Conservation (phyloP, 92 coral and sea anemone genomes). For the Metridium senile region DNA sequence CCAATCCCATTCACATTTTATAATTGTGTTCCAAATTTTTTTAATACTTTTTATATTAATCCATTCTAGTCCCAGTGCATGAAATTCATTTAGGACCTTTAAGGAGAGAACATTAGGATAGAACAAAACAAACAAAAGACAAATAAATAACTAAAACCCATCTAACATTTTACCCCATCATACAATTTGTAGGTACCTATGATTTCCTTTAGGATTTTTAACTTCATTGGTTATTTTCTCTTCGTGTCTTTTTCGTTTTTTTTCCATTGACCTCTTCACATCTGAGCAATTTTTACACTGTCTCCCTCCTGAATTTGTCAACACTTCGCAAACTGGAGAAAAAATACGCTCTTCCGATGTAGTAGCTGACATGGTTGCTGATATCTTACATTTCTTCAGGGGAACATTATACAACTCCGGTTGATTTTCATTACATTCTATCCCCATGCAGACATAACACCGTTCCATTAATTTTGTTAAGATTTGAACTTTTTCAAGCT, state of each 20-base stretch:
- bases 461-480: background rate
- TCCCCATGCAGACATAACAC: background rate
- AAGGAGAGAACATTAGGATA: background rate
- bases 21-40: too few relatives aligned
- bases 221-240: background rate
- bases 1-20: too few relatives aligned
- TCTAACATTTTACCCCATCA: background rate
- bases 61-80: too few relatives aligned
- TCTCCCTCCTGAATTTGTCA: conserved; percentile 11
- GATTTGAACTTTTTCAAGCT: background rate
- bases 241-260: background rate
- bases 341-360: conserved; percentile 16
- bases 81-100: too few relatives aligned
- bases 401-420: background rate
- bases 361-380: background rate
- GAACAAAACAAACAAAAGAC: background rate
- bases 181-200: background rate
- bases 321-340: conserved; percentile 20
- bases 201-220: background rate
- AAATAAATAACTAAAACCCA: too few relatives aligned
- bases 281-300: background rate
- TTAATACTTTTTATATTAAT: too few relatives aligned
- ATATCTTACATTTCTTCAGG: background rate
- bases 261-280: background rate
- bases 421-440: background rate